Conservation (phyloP, 2,888 invertebrate genomes). For the Spialia ferax region DNA sequence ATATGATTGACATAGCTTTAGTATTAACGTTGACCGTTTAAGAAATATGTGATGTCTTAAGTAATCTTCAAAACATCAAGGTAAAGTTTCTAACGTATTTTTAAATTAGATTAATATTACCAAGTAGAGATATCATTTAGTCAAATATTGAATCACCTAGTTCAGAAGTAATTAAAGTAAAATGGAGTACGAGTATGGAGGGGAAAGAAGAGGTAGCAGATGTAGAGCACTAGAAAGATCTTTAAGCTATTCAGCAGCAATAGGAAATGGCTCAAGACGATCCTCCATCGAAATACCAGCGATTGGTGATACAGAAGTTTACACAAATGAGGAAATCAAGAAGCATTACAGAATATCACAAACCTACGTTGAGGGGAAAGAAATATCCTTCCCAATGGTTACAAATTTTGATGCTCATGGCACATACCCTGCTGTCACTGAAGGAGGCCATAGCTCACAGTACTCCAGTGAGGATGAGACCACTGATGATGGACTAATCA, state of each 20-base stretch:
- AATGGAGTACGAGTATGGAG: constrained; percentile 47
- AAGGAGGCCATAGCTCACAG: constrained; percentile 60
- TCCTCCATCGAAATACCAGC: constrained; percentile 77
- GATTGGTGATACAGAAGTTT: constrained; percentile 73
- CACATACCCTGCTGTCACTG: constrained; percentile 47
- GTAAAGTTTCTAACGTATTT: constrained; percentile 25
- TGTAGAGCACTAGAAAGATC: constrained; percentile 72
- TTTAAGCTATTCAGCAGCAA: constrained; percentile 78
- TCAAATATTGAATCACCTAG: background rate
- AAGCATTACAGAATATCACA: constrained; percentile 78
- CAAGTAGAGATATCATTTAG: background rate
- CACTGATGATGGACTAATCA: constrained; percentile 63
- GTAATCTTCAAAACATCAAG: background rate
- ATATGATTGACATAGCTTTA: constrained; percentile 9
- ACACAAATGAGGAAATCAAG: constrained; percentile 75
- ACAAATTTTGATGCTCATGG: constrained; percentile 58
- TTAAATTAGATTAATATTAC: background rate
- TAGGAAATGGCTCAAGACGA: constrained; percentile 67
- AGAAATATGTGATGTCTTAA: constrained; percentile 11
- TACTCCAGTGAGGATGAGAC: constrained; percentile 76
- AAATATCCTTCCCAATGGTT: constrained; percentile 66
- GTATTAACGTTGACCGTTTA: constrained; percentile 39
- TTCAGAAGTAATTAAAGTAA: constrained; percentile 6
- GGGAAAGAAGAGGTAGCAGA: constrained; percentile 61
- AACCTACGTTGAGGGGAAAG: constrained; percentile 78